Evolutionary conservation across 2,797 vertebrate genomes (phyloP), one percentile per base, ranked within the genome.

Genomic region (Anabas testudineus): DNA sequence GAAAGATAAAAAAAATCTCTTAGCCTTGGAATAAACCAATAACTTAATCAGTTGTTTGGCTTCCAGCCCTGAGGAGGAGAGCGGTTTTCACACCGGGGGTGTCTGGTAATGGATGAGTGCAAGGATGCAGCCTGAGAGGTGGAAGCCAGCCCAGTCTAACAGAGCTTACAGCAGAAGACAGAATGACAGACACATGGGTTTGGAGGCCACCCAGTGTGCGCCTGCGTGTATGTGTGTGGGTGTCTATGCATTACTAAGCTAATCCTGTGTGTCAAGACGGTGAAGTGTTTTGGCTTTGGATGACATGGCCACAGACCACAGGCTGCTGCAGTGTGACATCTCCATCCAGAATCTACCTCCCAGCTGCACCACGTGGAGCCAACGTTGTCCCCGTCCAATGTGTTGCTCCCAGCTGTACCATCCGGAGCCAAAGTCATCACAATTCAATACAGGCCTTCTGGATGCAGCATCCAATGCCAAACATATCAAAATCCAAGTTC

Each of bases 271-370:
- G 53, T 67, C 65, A 43, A 67, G 67, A 79, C 32, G 56, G 12
- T 65, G 58, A 78, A 71, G 68, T 39, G 60, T 52, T 41, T 85
- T 76, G 76, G 80, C 84, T 79, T 30, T 37, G 43, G 43, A 46
- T 49, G 22, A 42, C 55, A 60, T 47, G 36, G 52, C 68, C 34
- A 43, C 71, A 47, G 53, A 62, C 61, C 58, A 46, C 57, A 59
- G 49, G 58, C 76, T 67, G 74, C 61, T 65, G 36, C 64, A 42
- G 54, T n/a, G 61, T 59, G 61, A 74, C 72, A 72, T 77, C 74
- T 83, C 57, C 71, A 75, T 82, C 74, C 71, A 82, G 37, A 70
- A 74, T 71, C 69, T 43, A 32, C 74, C 65, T 74, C 78, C 68
- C 75, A 67, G 76, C 77, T 57, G 78, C 41, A 71, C 47, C 76